Percentiles rank a stretch among this genome's conserved stretches.
Conservation (phyloP, 2,888 invertebrate genomes). For the Tachina fera region DNA sequence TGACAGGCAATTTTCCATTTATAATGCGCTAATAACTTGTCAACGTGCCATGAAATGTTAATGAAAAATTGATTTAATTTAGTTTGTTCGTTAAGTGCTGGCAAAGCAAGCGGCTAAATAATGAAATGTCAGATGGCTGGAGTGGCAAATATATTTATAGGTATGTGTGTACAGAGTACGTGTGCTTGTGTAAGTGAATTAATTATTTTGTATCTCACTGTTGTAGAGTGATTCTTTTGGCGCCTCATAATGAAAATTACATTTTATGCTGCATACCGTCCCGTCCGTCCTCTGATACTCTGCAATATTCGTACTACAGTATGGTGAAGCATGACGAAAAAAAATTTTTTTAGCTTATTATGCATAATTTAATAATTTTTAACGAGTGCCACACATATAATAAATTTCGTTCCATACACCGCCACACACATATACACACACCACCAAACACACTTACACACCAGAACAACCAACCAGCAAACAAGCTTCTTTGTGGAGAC, state of each 20-base stretch:
- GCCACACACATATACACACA: neutral
- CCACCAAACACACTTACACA: no score
- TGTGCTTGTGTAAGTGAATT: slow-evolving; percentile 27
- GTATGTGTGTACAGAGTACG: neutral
- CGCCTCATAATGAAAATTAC: slow-evolving; percentile 66
- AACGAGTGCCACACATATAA: slow-evolving; percentile 54
- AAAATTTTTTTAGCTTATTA: slow-evolving; percentile 62
- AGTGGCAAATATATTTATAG: no score
- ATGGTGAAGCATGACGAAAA: neutral
- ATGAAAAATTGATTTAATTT: slow-evolving; percentile 62
- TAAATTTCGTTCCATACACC: slow-evolving; percentile 26
- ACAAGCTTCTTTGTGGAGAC: slow-evolving; percentile 18
- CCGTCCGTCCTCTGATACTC: neutral
- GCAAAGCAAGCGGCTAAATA: slow-evolving; percentile 8
- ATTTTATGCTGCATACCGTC: slow-evolving; percentile 38
- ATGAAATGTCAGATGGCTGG: slow-evolving; percentile 11
- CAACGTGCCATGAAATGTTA: slow-evolving; percentile 51
- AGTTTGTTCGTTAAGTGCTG: slow-evolving; percentile 45
- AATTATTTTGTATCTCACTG: slow-evolving; percentile 40
- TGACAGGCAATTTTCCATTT: slow-evolving; percentile 51
- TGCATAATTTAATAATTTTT: slow-evolving; percentile 66
- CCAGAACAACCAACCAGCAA: neutral
- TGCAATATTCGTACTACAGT: neutral
- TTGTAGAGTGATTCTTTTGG: slow-evolving; percentile 55
- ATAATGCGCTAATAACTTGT: slow-evolving; percentile 38